phyloP scores from a whole-genome alignment of 2,113 vertebrate species.

The Pygoscelis adeliae region DNA sequence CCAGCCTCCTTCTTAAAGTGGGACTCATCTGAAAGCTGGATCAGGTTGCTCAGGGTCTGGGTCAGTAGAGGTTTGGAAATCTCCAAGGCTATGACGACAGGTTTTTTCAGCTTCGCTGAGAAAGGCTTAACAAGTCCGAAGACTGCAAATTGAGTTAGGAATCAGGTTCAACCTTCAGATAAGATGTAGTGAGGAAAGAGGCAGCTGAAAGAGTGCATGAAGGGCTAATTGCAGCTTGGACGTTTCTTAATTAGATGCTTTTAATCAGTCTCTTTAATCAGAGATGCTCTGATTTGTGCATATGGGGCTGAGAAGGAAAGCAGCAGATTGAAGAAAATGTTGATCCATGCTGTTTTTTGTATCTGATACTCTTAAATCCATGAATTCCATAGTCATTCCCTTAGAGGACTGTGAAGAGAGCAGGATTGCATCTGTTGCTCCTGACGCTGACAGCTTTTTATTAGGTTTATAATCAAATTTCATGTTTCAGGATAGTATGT shows the following conservation, averaged over 20 bases:
- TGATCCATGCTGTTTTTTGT: not conserved
- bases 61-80: not conserved
- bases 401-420: not conserved
- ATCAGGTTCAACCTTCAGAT: not conserved
- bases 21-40: not conserved
- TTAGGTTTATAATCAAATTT: not conserved
- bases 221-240: not conserved
- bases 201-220: not conserved
- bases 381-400: not conserved
- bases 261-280: not conserved
- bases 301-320: not conserved
- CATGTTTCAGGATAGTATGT: not conserved
- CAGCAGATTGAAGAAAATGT: not conserved
- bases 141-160: not conserved
- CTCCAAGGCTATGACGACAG: not conserved
- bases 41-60: not conserved
- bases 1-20: not conserved
- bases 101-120: not conserved
- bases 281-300: not conserved
- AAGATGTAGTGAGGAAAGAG: not conserved
- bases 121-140: not conserved
- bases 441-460: not conserved
- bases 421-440: not conserved
- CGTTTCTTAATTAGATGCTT: not conserved
- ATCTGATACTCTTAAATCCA: not conserved